Evolutionary conservation across 2,797 vertebrate species (phyloP).

Genomic region (Aphelocoma californica): DNA sequence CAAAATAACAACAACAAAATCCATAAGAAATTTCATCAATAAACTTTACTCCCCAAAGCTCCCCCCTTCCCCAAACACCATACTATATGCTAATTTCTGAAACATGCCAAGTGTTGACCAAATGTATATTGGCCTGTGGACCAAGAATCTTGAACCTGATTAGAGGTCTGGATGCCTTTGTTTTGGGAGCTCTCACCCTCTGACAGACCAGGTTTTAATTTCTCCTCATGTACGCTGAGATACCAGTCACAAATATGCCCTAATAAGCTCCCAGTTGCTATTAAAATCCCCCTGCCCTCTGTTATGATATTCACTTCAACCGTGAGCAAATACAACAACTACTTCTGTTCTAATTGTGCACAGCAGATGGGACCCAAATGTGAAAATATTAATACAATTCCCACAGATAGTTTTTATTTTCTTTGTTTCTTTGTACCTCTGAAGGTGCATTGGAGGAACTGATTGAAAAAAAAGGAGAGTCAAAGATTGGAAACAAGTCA

Average conservation of each 20-base stretch:
- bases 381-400: not conserved
- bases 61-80: accelerated
- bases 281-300: not conserved
- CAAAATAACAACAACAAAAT: too few relatives aligned
- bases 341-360: not conserved
- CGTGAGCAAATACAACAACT: not conserved
- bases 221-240: not conserved
- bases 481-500: not conserved
- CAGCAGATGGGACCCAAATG: not conserved
- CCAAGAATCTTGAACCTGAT: not conserved
- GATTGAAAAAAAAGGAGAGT: not conserved
- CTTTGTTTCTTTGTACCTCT: not conserved
- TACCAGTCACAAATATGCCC: accelerated
- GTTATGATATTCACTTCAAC: not conserved
- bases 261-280: not conserved
- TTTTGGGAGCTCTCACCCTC: not conserved
- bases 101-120: not conserved
- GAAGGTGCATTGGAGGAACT: not conserved
- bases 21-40: not conserved
- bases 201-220: not conserved
- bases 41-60: not conserved
- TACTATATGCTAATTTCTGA: not conserved
- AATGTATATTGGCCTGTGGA: not conserved
- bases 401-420: not conserved
- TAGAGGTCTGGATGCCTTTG: not conserved